Conservation (phyloP, 1,140 invertebrate genomes). For the Drosophila neocordata region DNA sequence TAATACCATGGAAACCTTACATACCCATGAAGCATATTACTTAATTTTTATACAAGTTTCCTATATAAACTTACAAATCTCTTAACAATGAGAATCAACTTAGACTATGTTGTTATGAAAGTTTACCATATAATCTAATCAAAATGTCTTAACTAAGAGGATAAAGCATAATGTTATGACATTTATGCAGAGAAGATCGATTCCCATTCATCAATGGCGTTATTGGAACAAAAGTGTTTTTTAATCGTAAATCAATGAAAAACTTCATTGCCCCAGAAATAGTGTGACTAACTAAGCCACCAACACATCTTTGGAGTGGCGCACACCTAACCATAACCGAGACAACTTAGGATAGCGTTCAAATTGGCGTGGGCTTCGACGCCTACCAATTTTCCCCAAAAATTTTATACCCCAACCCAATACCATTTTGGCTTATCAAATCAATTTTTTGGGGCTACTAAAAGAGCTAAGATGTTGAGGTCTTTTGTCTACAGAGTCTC, state of each 20-base stretch:
- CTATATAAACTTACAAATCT: background rate
- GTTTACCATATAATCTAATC: background rate
- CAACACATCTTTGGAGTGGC: background rate
- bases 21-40: no score
- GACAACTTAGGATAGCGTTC: slow-evolving; percentile 45
- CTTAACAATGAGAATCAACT: background rate
- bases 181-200: background rate
- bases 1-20: no score
- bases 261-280: background rate
- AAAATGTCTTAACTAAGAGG: background rate
- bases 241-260: slow-evolving; percentile 14
- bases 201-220: slow-evolving; percentile 42
- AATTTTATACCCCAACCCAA: slow-evolving; percentile 25
- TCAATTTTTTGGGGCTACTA: slow-evolving; percentile 50
- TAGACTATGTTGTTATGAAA: no score
- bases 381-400: slow-evolving; percentile 56
- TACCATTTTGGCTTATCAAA: slow-evolving; percentile 65
- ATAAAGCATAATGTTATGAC: background rate
- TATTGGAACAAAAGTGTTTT: slow-evolving; percentile 38
- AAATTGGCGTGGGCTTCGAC: slow-evolving; percentile 57
- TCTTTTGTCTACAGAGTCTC: slow-evolving; percentile 54
- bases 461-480: slow-evolving; percentile 36
- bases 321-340: slow-evolving; percentile 29
- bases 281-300: slow-evolving; percentile 11
- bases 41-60: background rate